Evolutionary conservation across 1,140 invertebrate genomes (phyloP), one percentile per base, ranked within the genome.

Genomic region (Apis dorsata): DNA sequence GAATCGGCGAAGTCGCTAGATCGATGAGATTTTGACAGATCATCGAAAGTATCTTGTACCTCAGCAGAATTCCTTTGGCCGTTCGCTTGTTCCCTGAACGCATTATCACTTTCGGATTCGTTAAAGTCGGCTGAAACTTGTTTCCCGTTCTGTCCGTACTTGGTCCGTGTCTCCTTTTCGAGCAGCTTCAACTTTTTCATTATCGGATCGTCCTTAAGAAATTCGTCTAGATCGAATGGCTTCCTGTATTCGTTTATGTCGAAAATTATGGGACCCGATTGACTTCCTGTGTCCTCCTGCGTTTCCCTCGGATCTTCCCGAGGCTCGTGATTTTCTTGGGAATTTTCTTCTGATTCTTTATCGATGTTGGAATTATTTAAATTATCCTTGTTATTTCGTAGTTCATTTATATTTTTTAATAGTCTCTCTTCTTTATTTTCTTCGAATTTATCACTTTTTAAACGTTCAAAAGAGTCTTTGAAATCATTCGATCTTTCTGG

Each of bases 151-250:
- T 34, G 7, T 19, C 76, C 66, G 65, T 83, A 78, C 2, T 79
- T 79, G 75, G 85, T 11, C 21, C 19, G 53, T 70, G 65, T 65
- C 53, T 81, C 81, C 79, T 78, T 83, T 55, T 21, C 75, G 21
- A 74, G 75, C 86, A 19, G 49, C 55, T 51, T 51, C 71, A 79
- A 55, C 49, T 60, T 72, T 78, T 86, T n/a, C 57, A 84, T 82
- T 74, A 74, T 74, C 71, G 86, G 75, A 75, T 85, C 84, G 65
- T 82, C 81, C 70, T 87, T 85, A 70, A 91, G 82, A 68, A 92
- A 89, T 70, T 90, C 86, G 57, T 90, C 86, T 53, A 88, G 86
- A 86, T 91, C 70, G 53, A 92, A 90, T 12, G 91, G 90, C 62
- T 88, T 87, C 51, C 49, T 88, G 65, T 88, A 90, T n/a, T 91